phyloP scores from a whole-genome alignment of 2,113 vertebrate genomes.

The Serinus canaria region DNA sequence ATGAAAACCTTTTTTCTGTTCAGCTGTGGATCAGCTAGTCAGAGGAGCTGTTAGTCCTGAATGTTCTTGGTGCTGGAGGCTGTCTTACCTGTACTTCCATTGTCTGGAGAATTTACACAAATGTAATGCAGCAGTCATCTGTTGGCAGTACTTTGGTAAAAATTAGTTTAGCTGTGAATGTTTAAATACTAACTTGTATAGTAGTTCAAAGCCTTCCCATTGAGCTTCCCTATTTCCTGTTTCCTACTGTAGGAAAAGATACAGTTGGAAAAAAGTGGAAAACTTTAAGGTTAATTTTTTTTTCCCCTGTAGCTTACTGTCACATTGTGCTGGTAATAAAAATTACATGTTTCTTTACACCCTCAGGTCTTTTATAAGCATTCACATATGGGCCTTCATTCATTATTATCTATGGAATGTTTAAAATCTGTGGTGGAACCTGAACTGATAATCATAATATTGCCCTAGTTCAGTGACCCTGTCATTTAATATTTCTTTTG shows the following conservation, averaged over 20 bases:
- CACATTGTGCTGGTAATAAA: background rate
- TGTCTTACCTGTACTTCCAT: background rate
- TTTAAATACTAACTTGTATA: background rate
- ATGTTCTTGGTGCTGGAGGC: background rate
- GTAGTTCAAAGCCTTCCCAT: background rate
- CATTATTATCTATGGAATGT: background rate
- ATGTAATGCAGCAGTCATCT: accelerated
- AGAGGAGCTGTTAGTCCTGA: background rate
- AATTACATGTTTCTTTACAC: accelerated
- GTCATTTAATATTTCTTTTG: background rate
- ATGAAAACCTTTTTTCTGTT: background rate
- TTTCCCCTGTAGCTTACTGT: background rate
- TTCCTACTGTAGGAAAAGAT: background rate
- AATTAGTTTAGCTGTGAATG: background rate
- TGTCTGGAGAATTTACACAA: background rate
- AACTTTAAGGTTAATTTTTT: background rate
- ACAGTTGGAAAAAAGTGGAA: background rate
- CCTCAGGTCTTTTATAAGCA: background rate
- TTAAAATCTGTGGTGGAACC: background rate
- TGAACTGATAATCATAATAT: background rate
- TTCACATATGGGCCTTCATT: background rate
- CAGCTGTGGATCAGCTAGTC: background rate
- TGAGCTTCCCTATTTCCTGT: background rate
- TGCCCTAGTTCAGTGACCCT: background rate
- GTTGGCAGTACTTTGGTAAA: background rate